These are phyloP conservation scores for Druon quercuslanigerum DNA, from an alignment of 1,140 invertebrate species.

Conservation along the genomic window DNA sequence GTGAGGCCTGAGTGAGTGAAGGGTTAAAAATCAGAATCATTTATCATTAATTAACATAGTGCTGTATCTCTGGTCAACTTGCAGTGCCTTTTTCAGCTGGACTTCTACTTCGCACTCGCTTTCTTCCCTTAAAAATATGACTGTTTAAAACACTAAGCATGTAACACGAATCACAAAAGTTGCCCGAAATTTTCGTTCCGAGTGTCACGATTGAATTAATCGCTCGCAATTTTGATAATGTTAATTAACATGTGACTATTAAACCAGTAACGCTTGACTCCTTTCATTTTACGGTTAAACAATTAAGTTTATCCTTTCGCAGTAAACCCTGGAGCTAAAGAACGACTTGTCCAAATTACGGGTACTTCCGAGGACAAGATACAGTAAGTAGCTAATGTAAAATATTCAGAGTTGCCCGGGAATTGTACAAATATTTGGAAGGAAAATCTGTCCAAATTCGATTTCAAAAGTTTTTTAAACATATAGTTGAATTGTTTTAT, in stretches of 20 bases:
- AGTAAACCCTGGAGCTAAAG: constrained; percentile 94
- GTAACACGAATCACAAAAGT: constrained; percentile 3
- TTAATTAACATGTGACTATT: constrained; percentile 42
- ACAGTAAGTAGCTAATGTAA: constrained; percentile 79
- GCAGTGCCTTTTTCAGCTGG: not conserved
- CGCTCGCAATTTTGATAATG: constrained; percentile 9
- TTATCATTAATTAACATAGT: not conserved
- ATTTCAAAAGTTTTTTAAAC: no score
- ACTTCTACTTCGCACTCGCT: constrained; percentile 9
- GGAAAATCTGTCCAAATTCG: no score
- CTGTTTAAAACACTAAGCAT: constrained; percentile 14
- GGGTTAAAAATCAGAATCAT: not conserved
- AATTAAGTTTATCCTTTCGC: constrained; percentile 65
- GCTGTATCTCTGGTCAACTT: not conserved
- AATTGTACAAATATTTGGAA: no score
- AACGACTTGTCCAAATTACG: constrained; percentile 94
- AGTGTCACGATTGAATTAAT: constrained; percentile 5
- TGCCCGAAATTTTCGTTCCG: constrained; percentile 10
- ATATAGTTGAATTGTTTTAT: no score
- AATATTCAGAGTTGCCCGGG: not conserved
- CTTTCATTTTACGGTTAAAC: not conserved
- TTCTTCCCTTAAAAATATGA: not conserved
- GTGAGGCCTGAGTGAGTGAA: not conserved
- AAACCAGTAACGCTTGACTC: constrained; percentile 41
- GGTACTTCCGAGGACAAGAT: constrained; percentile 94